Evolutionary conservation across 1,140 invertebrate species (phyloP).

Genomic region (Gryllus bimaculatus): DNA sequence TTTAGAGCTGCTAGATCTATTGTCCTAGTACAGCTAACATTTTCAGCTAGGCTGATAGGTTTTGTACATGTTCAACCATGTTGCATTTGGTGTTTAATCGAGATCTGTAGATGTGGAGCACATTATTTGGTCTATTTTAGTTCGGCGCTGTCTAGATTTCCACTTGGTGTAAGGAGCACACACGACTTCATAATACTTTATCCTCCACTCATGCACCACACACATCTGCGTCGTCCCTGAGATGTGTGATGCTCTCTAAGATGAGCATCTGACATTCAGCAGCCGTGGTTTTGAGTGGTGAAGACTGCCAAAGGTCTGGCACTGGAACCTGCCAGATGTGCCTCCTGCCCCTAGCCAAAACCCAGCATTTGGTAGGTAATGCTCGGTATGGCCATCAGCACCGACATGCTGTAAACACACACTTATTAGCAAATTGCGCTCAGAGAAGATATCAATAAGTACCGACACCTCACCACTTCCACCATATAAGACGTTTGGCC

Average conservation of each 20-base stretch:
- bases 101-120: not conserved
- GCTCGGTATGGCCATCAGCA: conserved; percentile 64
- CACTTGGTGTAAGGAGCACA: not conserved
- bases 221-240: not conserved
- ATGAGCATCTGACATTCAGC: no score
- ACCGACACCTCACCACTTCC: no score
- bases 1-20: no score
- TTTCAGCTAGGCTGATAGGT: no score
- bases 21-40: no score
- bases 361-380: conserved; percentile 58
- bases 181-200: not conserved
- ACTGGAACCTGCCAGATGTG: not conserved
- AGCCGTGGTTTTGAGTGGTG: not conserved
- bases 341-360: not conserved
- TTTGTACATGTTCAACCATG: not conserved
- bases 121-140: no score
- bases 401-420: conserved; percentile 50
- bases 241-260: not conserved
- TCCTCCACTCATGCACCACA: not conserved
- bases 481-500: no score
- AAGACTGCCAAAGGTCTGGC: not conserved
- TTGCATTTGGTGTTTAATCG: not conserved
- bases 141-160: no score
- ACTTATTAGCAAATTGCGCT: no score
- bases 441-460: no score